phyloP scores from a whole-genome alignment of 2,113 vertebrate species.

The Heptranchias perlo region DNA sequence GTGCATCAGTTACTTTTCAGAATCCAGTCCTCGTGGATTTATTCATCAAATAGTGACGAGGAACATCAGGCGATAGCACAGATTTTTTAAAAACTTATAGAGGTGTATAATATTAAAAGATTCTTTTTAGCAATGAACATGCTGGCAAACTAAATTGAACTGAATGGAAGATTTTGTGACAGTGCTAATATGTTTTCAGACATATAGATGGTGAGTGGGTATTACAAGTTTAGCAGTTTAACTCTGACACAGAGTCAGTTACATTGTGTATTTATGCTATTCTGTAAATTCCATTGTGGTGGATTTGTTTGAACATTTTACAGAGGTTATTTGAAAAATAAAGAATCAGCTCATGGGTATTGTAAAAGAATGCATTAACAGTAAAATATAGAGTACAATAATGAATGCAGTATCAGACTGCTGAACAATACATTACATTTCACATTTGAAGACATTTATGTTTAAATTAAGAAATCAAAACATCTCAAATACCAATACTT shows the following conservation, averaged over 20 bases:
- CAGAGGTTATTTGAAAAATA: neutral
- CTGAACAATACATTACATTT: neutral
- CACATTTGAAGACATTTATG: neutral
- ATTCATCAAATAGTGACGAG: neutral
- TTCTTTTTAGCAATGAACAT: neutral
- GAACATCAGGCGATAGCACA: neutral
- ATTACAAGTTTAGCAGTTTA: neutral
- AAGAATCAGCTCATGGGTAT: neutral
- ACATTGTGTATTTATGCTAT: neutral
- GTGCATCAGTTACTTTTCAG: neutral
- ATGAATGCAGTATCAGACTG: neutral
- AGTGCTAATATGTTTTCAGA: neutral
- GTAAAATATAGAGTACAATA: neutral
- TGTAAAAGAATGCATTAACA: neutral
- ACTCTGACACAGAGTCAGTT: neutral
- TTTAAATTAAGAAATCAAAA: neutral
- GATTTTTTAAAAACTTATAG: neutral
- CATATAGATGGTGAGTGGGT: neutral
- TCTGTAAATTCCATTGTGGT: neutral
- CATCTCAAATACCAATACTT: neutral
- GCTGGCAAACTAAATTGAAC: neutral
- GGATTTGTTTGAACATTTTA: neutral
- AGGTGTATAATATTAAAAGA: neutral
- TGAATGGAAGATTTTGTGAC: neutral
- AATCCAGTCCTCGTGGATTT: neutral